Percentiles rank a stretch among this genome's conserved stretches.
Evolutionary conservation across 2,888 invertebrate species (phyloP).

Genomic region (Diarsia mendica): DNA sequence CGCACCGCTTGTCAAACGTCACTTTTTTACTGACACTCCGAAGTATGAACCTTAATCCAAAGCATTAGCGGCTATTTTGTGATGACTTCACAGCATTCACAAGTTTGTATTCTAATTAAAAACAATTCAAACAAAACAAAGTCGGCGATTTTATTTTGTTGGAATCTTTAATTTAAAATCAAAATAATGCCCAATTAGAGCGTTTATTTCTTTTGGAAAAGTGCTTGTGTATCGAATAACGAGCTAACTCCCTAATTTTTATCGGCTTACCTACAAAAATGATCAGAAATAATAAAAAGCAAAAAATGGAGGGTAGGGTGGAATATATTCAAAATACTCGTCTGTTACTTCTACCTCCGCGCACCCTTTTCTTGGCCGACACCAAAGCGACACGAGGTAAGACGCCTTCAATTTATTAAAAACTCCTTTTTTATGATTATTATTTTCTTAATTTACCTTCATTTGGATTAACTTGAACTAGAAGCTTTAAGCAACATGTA

Average conservation of each 20-base stretch:
- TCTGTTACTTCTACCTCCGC: slow-evolving; percentile 71
- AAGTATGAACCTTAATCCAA: fast-evolving
- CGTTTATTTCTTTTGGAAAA: background rate
- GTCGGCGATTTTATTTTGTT: slow-evolving; percentile 3
- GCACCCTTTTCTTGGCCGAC: slow-evolving; percentile 67
- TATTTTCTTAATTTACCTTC: slow-evolving; percentile 76
- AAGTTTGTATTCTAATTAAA: slow-evolving; percentile 27
- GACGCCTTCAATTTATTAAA: slow-evolving; percentile 71
- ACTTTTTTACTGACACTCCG: background rate
- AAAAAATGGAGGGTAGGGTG: slow-evolving; percentile 70
- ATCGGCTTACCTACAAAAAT: slow-evolving; percentile 36
- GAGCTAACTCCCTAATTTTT: background rate
- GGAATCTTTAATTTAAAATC: slow-evolving; percentile 44
- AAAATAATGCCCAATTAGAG: background rate
- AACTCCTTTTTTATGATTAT: slow-evolving; percentile 61
- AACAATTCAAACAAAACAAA: slow-evolving; percentile 47
- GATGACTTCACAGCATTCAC: background rate
- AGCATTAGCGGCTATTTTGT: background rate
- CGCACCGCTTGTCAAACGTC: slow-evolving; percentile 37
- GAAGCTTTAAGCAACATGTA: slow-evolving; percentile 57
- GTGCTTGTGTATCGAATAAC: slow-evolving; percentile 6
- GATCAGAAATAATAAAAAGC: slow-evolving; percentile 33
- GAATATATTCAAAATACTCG: slow-evolving; percentile 59
- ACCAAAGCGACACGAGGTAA: slow-evolving; percentile 80
- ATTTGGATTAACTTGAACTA: slow-evolving; percentile 63